phyloP scores from a whole-genome alignment of 2,888 invertebrate genomes.

The Cactoblastis cactorum region DNA sequence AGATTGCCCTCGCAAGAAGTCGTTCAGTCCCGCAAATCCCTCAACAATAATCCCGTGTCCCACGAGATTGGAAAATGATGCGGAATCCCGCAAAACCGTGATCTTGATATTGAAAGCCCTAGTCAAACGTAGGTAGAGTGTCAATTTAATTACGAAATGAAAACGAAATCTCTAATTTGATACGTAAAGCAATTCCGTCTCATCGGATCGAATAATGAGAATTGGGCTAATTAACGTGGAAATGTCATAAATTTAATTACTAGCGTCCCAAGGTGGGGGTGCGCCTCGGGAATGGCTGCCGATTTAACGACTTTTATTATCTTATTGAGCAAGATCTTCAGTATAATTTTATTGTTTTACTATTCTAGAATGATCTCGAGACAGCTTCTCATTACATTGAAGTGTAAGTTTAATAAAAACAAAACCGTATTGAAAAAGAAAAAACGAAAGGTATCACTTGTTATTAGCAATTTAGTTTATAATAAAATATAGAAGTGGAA shows the following conservation, averaged over 20 bases:
- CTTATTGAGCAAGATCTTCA: background rate
- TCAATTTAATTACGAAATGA: background rate
- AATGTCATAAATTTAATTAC: slow-evolving; percentile 14
- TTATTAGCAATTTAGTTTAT: too few relatives aligned
- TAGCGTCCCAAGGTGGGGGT: background rate
- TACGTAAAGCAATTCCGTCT: background rate
- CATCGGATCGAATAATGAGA: slow-evolving; percentile 10
- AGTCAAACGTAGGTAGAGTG: background rate
- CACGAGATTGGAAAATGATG: too few relatives aligned
- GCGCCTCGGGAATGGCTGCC: slow-evolving; percentile 1
- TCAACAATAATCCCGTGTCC: too few relatives aligned
- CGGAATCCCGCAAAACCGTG: too few relatives aligned
- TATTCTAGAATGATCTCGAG: background rate
- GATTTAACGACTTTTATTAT: slow-evolving; percentile 6
- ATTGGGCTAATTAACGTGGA: slow-evolving; percentile 9
- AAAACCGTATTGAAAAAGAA: background rate
- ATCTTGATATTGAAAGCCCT: too few relatives aligned
- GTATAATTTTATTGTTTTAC: slow-evolving; percentile 1
- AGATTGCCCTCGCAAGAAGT: too few relatives aligned
- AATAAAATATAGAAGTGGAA: too few relatives aligned
- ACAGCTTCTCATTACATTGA: background rate
- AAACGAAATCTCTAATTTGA: background rate
- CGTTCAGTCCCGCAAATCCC: too few relatives aligned
- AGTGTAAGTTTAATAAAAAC: background rate
- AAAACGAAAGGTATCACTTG: too few relatives aligned